Evolutionary conservation across 2,888 invertebrate species (phyloP).

Genomic region (Lordiphosa fenestrarum): DNA sequence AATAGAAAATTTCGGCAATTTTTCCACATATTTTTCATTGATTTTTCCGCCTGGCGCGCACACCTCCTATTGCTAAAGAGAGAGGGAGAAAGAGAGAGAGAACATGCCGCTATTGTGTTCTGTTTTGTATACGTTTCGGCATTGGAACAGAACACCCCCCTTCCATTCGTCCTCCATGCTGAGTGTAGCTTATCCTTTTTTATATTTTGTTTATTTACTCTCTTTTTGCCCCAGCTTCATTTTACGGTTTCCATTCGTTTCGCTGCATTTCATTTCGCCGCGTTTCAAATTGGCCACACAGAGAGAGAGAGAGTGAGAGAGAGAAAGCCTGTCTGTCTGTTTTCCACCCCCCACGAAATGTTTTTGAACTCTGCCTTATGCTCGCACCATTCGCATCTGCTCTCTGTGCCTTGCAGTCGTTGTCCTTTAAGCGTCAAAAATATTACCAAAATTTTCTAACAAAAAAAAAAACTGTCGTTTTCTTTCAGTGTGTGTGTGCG

Average conservation of each 20-base stretch:
- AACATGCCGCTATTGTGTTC: constrained; percentile 44
- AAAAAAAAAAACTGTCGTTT: too few species aligned
- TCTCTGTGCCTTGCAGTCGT: constrained; percentile 55
- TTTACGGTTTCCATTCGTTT: constrained; percentile 68
- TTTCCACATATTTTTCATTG: constrained; percentile 73
- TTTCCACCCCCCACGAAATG: constrained; percentile 27
- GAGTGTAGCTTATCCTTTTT: constrained; percentile 64
- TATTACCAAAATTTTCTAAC: constrained; percentile 46
- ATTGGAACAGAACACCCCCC: constrained; percentile 35
- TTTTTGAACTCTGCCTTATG: constrained; percentile 32
- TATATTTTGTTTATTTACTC: constrained; percentile 70
- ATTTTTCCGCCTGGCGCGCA: constrained; percentile 67
- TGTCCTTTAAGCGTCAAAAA: constrained; percentile 59
- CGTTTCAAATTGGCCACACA: constrained; percentile 55
- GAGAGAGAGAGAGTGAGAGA: constrained; percentile 6
- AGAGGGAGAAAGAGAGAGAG: constrained; percentile 15
- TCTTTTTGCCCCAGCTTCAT: constrained; percentile 57
- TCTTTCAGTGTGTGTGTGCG: not conserved
- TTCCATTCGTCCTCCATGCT: constrained; percentile 3
- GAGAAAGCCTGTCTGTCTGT: constrained; percentile 10
- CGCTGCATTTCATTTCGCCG: constrained; percentile 70
- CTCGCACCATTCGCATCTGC: constrained; percentile 35
- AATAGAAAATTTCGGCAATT: constrained; percentile 45
- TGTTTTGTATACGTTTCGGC: constrained; percentile 60
- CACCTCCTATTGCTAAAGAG: constrained; percentile 34